Evolutionary conservation across 2,797 vertebrate species (phyloP).

Genomic region (Pseudotriccus pelzelni): DNA sequence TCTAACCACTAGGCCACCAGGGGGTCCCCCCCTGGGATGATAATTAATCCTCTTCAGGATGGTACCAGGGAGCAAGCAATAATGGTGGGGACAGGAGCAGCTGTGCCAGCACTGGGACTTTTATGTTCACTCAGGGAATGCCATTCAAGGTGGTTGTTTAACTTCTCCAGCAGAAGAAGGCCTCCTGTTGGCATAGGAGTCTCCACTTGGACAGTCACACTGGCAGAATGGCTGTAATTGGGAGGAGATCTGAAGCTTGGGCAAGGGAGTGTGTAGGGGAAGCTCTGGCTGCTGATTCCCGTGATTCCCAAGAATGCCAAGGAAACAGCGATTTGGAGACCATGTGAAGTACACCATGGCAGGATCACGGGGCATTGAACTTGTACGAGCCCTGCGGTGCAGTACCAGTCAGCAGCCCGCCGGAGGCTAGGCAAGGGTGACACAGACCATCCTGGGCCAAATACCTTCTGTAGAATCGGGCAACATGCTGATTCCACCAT

Average conservation of each 20-base stretch:
- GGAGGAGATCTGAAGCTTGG: neutral
- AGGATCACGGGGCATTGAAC: neutral
- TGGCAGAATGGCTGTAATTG: neutral
- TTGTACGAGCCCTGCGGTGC: neutral
- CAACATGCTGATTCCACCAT: neutral
- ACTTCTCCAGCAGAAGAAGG: neutral
- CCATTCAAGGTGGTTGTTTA: neutral
- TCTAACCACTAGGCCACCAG: too few relatives aligned
- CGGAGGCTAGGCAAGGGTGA: neutral
- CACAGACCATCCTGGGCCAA: neutral
- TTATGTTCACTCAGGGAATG: neutral
- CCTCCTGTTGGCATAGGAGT: neutral
- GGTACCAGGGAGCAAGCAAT: fast-evolving
- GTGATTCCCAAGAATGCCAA: neutral
- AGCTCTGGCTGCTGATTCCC: neutral
- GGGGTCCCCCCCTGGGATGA: too few relatives aligned
- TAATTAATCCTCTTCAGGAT: neutral
- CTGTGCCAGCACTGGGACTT: neutral
- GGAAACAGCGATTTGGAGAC: neutral
- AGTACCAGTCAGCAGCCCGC: neutral
- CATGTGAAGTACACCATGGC: neutral
- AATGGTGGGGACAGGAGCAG: neutral
- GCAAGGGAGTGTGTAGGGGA: neutral
- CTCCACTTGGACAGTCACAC: neutral
- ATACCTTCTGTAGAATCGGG: neutral